Conservation (phyloP, 2,113 vertebrate genomes). For the Columbina picui region DNA sequence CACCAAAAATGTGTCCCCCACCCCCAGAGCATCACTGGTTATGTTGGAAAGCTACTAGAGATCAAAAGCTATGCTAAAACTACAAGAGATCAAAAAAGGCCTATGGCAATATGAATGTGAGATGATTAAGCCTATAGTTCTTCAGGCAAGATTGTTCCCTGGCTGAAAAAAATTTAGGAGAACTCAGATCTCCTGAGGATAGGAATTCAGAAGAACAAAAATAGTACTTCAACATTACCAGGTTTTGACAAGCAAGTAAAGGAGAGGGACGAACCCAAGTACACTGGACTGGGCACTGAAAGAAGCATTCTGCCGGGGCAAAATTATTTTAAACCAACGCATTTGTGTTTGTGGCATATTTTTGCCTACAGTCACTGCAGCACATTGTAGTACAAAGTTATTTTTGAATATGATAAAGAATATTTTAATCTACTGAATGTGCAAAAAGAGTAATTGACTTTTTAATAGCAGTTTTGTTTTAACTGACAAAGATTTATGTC, state of each 20-base stretch:
- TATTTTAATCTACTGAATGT: background rate
- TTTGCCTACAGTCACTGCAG: background rate
- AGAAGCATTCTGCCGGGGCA: background rate
- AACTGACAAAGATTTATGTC: background rate
- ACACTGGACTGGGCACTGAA: background rate
- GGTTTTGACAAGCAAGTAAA: background rate
- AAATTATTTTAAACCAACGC: background rate
- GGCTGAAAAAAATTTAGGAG: background rate
- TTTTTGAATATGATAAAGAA: background rate
- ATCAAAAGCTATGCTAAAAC: background rate
- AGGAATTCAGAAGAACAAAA: slow-evolving; percentile 4
- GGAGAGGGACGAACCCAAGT: background rate
- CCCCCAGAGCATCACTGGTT: background rate
- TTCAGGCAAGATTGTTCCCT: background rate
- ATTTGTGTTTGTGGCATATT: background rate
- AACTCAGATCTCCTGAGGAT: background rate
- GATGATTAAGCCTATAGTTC: background rate
- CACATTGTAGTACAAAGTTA: background rate
- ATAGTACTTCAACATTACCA: background rate
- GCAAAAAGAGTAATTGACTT: background rate
- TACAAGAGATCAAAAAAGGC: background rate
- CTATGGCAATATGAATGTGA: background rate
- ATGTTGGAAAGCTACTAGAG: background rate
- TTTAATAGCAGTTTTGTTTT: background rate
- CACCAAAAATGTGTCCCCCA: background rate